phyloP scores from a whole-genome alignment of 2,113 vertebrate species.

The Colius striatus region DNA sequence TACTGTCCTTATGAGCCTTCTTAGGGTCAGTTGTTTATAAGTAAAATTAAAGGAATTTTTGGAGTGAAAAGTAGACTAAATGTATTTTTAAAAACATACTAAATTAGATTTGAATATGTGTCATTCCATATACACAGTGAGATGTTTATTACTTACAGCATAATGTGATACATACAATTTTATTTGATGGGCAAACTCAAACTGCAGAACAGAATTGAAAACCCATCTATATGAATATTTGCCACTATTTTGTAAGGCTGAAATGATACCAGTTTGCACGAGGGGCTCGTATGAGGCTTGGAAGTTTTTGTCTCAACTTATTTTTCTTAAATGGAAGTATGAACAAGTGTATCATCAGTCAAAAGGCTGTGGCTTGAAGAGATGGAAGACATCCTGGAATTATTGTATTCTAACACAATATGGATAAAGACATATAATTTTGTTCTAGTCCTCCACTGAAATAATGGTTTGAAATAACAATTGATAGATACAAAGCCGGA shows the following conservation, averaged over 20 bases:
- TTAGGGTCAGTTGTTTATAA: background rate
- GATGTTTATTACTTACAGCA: too few relatives aligned
- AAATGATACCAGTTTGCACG: background rate
- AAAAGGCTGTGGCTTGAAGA: background rate
- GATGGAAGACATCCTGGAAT: background rate
- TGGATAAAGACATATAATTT: background rate
- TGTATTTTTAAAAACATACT: background rate
- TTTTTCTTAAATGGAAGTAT: too few relatives aligned
- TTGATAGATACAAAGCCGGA: background rate
- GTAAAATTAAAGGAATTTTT: background rate
- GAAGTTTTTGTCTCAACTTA: background rate
- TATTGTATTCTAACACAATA: background rate
- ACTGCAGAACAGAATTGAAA: background rate
- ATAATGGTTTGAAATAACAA: background rate
- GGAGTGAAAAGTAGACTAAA: background rate
- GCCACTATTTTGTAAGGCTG: background rate
- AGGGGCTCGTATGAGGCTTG: background rate
- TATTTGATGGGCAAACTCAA: background rate
- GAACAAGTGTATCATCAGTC: background rate
- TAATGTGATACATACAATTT: background rate
- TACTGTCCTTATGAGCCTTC: background rate
- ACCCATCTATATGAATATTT: background rate
- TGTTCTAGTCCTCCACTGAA: background rate
- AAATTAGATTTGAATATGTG: background rate
- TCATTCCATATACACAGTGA: background rate